phyloP scores from a whole-genome alignment of 2,888 invertebrate species.

The Volucella bombylans region DNA sequence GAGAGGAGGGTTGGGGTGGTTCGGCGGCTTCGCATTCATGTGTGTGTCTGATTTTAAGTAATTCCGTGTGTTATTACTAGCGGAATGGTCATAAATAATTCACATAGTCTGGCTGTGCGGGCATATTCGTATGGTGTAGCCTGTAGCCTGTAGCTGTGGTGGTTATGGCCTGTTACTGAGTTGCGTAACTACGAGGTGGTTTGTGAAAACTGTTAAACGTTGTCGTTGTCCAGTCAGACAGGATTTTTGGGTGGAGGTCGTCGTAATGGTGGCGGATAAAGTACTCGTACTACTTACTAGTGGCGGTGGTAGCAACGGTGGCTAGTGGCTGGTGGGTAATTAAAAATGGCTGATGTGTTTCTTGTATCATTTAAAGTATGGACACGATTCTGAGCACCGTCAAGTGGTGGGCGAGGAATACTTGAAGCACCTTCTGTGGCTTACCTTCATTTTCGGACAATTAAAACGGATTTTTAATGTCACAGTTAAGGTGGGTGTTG shows the following conservation, averaged over 20 bases:
- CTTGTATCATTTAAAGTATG: background rate
- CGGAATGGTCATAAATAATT: slow-evolving; percentile 69
- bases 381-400: background rate
- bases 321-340: slow-evolving; percentile 38
- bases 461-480: slow-evolving; percentile 72
- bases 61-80: slow-evolving; percentile 69
- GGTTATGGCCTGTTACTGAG: slow-evolving; percentile 46
- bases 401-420: background rate
- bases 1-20: background rate
- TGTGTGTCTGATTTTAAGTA: slow-evolving; percentile 68
- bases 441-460: slow-evolving; percentile 65
- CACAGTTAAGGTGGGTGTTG: slow-evolving; percentile 67
- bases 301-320: background rate
- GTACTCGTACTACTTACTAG: background rate
- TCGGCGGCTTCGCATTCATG: background rate
- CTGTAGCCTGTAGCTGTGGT: slow-evolving; percentile 1
- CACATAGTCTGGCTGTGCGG: slow-evolving; percentile 40
- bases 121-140: slow-evolving; percentile 4
- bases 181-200: slow-evolving; percentile 66
- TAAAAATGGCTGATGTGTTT: slow-evolving; percentile 70
- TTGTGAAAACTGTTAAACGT: slow-evolving; percentile 68
- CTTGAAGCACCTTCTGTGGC: slow-evolving; percentile 39
- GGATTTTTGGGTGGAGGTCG: slow-evolving; percentile 38
- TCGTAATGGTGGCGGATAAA: background rate
- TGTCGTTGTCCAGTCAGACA: slow-evolving; percentile 60